Conservation (phyloP, 2,113 vertebrate genomes). For the Laticauda laticaudata region DNA sequence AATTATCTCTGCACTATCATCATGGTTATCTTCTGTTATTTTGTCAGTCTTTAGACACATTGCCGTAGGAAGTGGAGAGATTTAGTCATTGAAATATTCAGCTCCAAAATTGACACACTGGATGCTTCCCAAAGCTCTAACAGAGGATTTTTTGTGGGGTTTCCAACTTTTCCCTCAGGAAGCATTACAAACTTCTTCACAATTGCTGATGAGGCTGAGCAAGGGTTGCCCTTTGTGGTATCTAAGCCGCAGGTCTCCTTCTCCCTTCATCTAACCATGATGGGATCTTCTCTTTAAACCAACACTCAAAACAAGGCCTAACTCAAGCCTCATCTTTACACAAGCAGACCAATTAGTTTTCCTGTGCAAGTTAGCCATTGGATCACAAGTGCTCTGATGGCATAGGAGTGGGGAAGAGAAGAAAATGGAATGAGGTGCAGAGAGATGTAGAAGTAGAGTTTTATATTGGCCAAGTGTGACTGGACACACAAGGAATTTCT, state of each 20-base stretch:
- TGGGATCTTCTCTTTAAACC: neutral
- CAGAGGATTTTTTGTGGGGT: neutral
- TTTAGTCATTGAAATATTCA: neutral
- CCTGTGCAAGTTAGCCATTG: neutral
- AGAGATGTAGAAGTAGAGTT: neutral
- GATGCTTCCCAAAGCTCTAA: neutral
- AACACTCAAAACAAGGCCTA: neutral
- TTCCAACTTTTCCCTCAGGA: neutral
- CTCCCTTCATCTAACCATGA: neutral
- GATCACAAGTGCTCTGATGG: neutral
- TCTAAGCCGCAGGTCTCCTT: neutral
- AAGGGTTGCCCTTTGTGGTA: neutral
- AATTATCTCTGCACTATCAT: neutral
- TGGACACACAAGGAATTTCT: too few relatives aligned
- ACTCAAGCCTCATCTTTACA: neutral
- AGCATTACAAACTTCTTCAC: neutral
- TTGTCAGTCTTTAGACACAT: neutral
- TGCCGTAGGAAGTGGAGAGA: neutral
- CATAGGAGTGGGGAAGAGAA: neutral
- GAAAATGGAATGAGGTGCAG: neutral
- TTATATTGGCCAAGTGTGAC: too few relatives aligned
- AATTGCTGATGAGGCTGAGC: neutral
- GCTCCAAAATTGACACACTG: neutral
- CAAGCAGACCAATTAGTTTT: neutral
- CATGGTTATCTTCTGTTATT: neutral